Evolutionary conservation across 1,140 invertebrate species (phyloP), one percentile per base, ranked within the genome.

Genomic region (Amyelois transitella): DNA sequence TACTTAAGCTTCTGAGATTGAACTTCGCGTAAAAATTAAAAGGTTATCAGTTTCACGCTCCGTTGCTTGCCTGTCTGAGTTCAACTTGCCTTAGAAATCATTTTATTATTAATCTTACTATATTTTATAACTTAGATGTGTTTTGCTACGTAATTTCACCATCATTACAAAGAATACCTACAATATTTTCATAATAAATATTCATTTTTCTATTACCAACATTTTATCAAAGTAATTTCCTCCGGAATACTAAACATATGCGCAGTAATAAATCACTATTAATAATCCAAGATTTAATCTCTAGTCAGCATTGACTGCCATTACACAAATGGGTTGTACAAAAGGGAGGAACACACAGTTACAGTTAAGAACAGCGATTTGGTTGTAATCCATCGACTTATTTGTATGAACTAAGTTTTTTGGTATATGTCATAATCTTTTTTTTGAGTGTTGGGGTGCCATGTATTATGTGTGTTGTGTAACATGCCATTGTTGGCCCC

Each of bases 391-490:
- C 69, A 47, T 45, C 44, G 53, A 49, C 54, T 69, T 77, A 72
- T 81, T 81, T 78, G 73, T 78, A 67, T 74, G 56, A 70, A 59
- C 61, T 69, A 75, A 75, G 62, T 71, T 67, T 70, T 68, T 60
- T 60, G 58, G 51, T 65, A 65, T 58, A 64, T 51, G 60, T 68
- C 49, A 59, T 71, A 75, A 78, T 74, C 75, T 70, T 73, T 81
- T 77, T 81, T 75, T 72, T 38, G 45, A 7, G 55, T 43, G 51
- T 69, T 75, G 67, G 64, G 66, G 62, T 69, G 67, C 64, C 74
- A 76, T 70, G 72, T 56, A 76, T 77, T 66, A 75, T 67, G 69
- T 64, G 59, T 82, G 75, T 81, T 82, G 65, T 66, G 58, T 68
- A 81, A 81, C 75, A 72, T 53, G 43, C 53, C 51, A 75, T 84